A percentile compares a stretch with the other conserved stretches of the same genome.
Conservation (phyloP, 2,888 invertebrate species). For the Seira musarum region DNA sequence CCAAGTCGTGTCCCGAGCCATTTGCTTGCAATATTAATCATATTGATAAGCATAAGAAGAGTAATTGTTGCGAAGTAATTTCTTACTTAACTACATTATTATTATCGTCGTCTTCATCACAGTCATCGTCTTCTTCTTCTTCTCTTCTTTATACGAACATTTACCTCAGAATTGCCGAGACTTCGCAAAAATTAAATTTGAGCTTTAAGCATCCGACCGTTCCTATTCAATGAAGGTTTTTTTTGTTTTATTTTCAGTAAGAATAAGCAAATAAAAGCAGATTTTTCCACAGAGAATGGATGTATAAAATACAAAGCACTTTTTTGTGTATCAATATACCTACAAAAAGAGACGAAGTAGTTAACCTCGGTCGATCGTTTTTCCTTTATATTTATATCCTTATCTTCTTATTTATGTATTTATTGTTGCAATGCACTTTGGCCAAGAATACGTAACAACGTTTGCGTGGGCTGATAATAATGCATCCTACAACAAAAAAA, state of each 20-base stretch:
- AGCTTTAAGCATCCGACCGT: too few species aligned
- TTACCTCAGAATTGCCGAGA: too few species aligned
- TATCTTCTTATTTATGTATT: conserved; percentile 12
- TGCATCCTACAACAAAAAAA: conserved; percentile 20
- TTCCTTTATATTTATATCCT: not conserved
- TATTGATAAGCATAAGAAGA: conserved; percentile 9
- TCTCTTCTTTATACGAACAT: too few species aligned
- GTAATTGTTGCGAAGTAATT: conserved; percentile 12
- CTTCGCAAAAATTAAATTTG: too few species aligned
- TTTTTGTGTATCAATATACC: conserved; percentile 3
- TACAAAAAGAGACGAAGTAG: conserved; percentile 36
- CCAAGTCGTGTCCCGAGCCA: conserved; percentile 1
- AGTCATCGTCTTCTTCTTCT: too few species aligned
- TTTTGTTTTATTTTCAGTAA: too few species aligned
- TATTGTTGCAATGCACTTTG: not conserved
- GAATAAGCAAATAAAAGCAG: too few species aligned
- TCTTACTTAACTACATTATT: conserved; percentile 1
- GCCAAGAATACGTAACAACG: conserved; percentile 35
- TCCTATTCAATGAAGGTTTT: too few species aligned
- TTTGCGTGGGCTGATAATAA: conserved; percentile 54
- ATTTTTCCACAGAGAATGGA: too few species aligned
- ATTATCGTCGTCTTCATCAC: not conserved
- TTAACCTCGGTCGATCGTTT: conserved; percentile 35
- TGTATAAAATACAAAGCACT: not conserved
- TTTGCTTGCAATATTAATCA: not conserved